A percentile compares a stretch with the other conserved stretches of the same genome.
These are phyloP conservation scores for Malurus melanocephalus DNA, from an alignment of 2,113 vertebrate species.

Conservation along the genomic window DNA sequence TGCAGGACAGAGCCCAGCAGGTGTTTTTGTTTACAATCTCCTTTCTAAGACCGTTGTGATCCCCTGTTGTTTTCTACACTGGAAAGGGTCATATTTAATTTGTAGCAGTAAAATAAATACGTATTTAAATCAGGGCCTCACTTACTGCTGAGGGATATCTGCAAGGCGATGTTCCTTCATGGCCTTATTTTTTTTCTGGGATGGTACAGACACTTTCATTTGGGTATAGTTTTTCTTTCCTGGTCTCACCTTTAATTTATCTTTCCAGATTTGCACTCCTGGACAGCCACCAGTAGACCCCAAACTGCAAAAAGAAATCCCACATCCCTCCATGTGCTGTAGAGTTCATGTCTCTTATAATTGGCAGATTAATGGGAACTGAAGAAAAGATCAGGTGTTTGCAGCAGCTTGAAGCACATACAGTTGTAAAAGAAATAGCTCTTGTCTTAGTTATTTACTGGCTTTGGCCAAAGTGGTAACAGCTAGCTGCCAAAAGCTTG, in stretches of 20 bases:
- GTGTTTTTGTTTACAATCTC: not conserved
- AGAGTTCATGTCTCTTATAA: not conserved
- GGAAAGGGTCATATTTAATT: not conserved
- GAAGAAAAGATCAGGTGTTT: not conserved
- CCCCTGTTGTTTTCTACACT: not conserved
- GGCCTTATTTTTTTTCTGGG: not conserved
- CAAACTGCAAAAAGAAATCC: not conserved
- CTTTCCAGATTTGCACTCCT: not conserved
- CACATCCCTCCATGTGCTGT: not conserved
- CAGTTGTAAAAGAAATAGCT: not conserved
- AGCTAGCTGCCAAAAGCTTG: not conserved
- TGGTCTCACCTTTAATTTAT: not conserved
- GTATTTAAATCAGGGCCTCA: not conserved
- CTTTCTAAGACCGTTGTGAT: not conserved
- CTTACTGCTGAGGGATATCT: not conserved
- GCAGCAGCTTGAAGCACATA: not conserved
- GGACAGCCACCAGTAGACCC: not conserved
- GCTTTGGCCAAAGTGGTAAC: not conserved
- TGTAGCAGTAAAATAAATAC: not conserved
- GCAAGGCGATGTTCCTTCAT: not conserved
- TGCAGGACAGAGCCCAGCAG: not conserved
- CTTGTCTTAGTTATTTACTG: not conserved
- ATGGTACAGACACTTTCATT: not conserved
- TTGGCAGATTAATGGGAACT: not conserved
- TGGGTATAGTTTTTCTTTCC: not conserved